Base-by-base conservation (phyloP, 2,113 vertebrate genomes). In the Arizona elegans region DNA sequence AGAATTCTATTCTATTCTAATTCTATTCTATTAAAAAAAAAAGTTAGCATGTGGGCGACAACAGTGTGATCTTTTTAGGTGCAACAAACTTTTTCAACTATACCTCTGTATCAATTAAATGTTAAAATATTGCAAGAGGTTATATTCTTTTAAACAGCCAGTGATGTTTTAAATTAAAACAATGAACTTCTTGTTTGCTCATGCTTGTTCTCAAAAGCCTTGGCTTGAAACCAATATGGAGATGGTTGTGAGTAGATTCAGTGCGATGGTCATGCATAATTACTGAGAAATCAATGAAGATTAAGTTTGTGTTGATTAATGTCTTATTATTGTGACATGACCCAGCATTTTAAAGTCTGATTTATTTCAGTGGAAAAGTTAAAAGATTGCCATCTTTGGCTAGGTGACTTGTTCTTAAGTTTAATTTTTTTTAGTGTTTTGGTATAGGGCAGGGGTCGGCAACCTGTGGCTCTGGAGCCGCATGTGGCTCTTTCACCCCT, bases 91-190 rank as follows among this genome's bases (percentile, higher is more conserved):
- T 33, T 75, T 75, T 33, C 29, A 15, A 75, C 65, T 81, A 38
- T 8, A 21, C n/a, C 70, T 38, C 70, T 33, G 15, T 38, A 81
- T 38, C 70, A 91, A 91, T 43, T 95, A 93, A 96, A 95, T 94
- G 95, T 92, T 91, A 94, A 91, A 93, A 92, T n/a, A 17, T 62
- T 86, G 50, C n/a, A 93, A 89, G 55, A 9, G 11, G 65, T 89
- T 59, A 11, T 54, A 54, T 50, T 47, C 94, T 93, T 90, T 89
- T 89, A 43, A 92, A 56, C 86, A 94, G 81, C 52, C 0, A 15
- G 23, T 90, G 52, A 94, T 94, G 90, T 50, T 93, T 94, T 89
- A 17, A 93, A 81, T 92, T 93, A 26, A n/a, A 91, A 50, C 86
- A 47, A 59, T 65, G 62, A 81, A 33, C 29, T 91, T 70, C 62